These are phyloP conservation scores for Proctacanthus coquilletti DNA, from an alignment of 1,140 invertebrate species.

Conservation along the genomic window DNA sequence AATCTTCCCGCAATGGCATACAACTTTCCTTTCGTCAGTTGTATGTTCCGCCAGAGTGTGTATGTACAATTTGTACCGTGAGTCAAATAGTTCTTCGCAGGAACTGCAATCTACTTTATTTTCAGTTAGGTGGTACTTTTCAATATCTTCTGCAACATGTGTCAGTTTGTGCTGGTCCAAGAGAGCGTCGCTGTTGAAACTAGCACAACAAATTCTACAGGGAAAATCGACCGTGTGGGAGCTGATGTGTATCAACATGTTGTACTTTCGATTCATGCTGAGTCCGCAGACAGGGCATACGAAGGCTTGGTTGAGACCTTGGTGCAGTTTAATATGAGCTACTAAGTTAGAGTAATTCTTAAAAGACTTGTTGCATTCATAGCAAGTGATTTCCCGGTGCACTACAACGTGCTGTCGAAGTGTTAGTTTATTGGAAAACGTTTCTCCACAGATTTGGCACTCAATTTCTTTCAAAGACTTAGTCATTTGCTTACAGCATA, in stretches of 20 bases:
- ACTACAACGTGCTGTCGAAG: too few relatives aligned
- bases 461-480: too few relatives aligned
- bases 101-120: neutral
- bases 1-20: neutral
- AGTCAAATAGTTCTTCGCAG: neutral
- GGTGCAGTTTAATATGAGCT: neutral
- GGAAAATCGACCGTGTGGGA: neutral
- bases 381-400: neutral
- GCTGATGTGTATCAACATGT: neutral
- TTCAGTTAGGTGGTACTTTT: neutral
- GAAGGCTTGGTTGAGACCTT: neutral
- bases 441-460: too few relatives aligned
- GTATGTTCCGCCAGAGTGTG: neutral
- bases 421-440: too few relatives aligned
- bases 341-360: neutral
- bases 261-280: neutral
- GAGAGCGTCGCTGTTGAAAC: neutral
- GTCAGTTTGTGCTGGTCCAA: neutral
- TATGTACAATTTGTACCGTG: neutral
- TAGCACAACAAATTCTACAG: neutral
- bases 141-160: neutral
- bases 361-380: neutral
- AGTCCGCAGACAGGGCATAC: neutral
- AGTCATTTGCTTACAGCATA: too few relatives aligned
- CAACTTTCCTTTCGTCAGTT: neutral